Evolutionary conservation across 2,888 invertebrate species (phyloP).

Genomic region (Apamea crenata): DNA sequence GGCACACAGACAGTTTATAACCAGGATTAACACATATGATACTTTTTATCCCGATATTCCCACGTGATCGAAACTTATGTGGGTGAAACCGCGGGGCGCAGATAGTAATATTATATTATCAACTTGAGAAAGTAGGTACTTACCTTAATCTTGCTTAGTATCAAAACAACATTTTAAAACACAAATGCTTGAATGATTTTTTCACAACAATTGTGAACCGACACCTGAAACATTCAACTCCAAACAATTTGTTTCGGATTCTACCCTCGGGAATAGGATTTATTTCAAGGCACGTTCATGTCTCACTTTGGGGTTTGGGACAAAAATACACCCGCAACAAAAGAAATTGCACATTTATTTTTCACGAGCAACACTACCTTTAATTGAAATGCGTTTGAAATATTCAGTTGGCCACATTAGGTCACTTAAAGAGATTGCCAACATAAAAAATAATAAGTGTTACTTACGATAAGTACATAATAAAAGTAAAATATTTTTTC

Average conservation of each 20-base stretch:
- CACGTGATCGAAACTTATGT: no score
- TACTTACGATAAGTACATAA: not conserved
- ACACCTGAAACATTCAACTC: not conserved
- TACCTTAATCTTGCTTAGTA: not conserved
- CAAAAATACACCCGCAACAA: slow-evolving; percentile 13
- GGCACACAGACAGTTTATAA: no score
- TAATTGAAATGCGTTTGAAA: slow-evolving; percentile 19
- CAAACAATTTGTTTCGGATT: slow-evolving; percentile 35
- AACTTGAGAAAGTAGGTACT: no score
- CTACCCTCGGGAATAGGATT: slow-evolving; percentile 38
- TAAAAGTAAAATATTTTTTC: no score
- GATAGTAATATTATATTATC: no score
- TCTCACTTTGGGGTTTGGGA: slow-evolving; percentile 1
- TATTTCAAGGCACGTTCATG: slow-evolving; percentile 32
- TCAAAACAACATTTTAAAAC: not conserved
- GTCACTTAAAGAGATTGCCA: slow-evolving; percentile 21
- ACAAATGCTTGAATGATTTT: not conserved
- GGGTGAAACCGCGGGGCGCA: no score
- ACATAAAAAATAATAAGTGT: not conserved
- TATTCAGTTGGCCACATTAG: slow-evolving; percentile 9
- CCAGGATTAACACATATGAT: no score
- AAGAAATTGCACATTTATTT: slow-evolving; percentile 55
- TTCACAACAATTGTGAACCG: not conserved
- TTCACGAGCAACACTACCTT: slow-evolving; percentile 32
- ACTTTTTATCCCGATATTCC: no score